These are phyloP conservation scores for Phortica magna DNA, from an alignment of 2,888 invertebrate genomes.

Conservation along the genomic window DNA sequence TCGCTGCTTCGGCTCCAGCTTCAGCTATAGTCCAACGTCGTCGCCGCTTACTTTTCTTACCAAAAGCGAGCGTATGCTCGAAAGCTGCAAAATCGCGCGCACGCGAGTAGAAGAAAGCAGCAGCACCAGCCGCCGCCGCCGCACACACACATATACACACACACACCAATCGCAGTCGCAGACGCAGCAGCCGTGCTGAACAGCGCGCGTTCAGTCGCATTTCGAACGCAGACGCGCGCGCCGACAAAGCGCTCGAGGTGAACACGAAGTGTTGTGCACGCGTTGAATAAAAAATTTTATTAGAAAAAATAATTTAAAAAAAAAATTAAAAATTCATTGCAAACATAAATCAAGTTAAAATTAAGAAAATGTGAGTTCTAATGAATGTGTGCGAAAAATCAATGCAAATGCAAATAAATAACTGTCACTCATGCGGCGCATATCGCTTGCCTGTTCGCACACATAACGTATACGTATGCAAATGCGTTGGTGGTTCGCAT, in stretches of 20 bases:
- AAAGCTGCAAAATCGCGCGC: background rate
- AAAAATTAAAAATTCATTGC: background rate
- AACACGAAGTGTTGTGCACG: background rate
- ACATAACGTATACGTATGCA: background rate
- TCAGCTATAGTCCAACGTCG: no score
- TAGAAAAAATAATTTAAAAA: background rate
- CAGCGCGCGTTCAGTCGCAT: conserved; percentile 9
- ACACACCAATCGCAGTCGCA: background rate
- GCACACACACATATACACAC: background rate
- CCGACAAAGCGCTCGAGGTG: conserved; percentile 12
- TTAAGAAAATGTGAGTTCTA: background rate
- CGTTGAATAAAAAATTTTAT: background rate
- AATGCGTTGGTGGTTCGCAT: conserved; percentile 2
- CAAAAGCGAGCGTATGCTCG: conserved; percentile 9
- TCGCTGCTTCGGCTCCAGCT: no score
- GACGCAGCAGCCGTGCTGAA: background rate
- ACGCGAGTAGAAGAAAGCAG: conserved; percentile 4
- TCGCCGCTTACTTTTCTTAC: conserved; percentile 7
- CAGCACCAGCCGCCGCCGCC: background rate
- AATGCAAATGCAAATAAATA: background rate
- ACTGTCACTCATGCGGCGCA: background rate
- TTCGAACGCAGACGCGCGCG: conserved; percentile 32
- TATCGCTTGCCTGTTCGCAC: background rate
- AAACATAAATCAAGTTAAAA: background rate
- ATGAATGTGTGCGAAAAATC: background rate